Base-by-base conservation (phyloP, 1,140 invertebrate genomes). In the Ostrea edulis region DNA sequence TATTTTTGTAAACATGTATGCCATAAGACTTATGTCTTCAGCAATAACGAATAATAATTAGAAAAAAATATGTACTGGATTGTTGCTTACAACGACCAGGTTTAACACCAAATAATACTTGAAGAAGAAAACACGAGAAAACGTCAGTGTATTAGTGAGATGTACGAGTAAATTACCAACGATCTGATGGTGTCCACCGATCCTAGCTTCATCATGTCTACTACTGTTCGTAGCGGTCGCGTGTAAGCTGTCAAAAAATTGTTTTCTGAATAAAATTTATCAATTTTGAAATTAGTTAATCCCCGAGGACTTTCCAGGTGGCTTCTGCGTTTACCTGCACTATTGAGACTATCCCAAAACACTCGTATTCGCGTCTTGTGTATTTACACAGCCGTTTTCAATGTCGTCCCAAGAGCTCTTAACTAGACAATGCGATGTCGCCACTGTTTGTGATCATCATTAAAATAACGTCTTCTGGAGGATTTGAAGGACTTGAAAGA, bases 341-440 rank as follows among this genome's bases (percentile, higher is more conserved):
- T 29, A 35, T 77, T 14, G 29, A 77, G 29, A 77, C 68, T 22
- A 77, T 77, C 29, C 3, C 4, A 35, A n/a, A 29, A 22, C 68
- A 77, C 68, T 77, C 29, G 68, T 77, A 11, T 29, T 22, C 68
- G 68, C 68, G 68, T 77, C 68, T 77, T 17, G 25, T 9, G 68
- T 77, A 25, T 77, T 77, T 77, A 77, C 68, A 29, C 68, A 77
- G 68, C 68, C 68, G 68, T 62, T 62, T n/a, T 62, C 17, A 62
- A 62, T 62, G 55, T 62, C 55, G 55, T 25, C 25, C 12, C 29
- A 25, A 77, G 68, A 35, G 12, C 68, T 77, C 22, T 25, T 35
- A 77, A 25, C 25, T 25, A 77, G 68, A 77, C 68, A 77, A 77
- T 77, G 68, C 68, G 68, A 77, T 77, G 68, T 77, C 68, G 68